Conservation (phyloP, 2,888 invertebrate species). For the Ischnus inquisitorius region DNA sequence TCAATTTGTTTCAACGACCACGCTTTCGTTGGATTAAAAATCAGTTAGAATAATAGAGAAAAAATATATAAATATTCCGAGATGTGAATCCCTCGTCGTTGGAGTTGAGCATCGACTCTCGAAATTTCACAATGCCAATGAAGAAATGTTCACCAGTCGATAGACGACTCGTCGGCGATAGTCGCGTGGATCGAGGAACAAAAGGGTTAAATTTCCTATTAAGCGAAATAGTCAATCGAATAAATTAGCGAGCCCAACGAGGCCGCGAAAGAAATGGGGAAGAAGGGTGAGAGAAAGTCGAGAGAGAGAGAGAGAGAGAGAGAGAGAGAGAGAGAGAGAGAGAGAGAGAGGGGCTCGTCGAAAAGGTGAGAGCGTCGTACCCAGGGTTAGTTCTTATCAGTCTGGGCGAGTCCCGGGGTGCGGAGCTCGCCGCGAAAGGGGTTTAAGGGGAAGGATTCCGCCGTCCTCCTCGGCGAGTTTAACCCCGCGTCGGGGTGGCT, state of each 20-base stretch:
- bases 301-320: neutral
- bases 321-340: neutral
- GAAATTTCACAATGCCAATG: neutral
- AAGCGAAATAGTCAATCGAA: neutral
- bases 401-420: slow-evolving; percentile 56
- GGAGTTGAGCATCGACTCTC: slow-evolving; percentile 1
- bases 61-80: too few species aligned
- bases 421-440: slow-evolving; percentile 20
- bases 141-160: neutral
- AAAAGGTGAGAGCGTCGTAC: slow-evolving; percentile 30
- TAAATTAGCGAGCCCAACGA: slow-evolving; percentile 1
- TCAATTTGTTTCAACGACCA: too few species aligned
- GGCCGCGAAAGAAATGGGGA: slow-evolving; percentile 9
- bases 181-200: neutral
- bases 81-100: too few species aligned
- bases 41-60: too few species aligned
- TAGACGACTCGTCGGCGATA: neutral
- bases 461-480: slow-evolving; percentile 25
- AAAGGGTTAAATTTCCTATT: slow-evolving; percentile 1
- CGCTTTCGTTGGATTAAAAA: too few species aligned
- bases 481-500: slow-evolving; percentile 31
- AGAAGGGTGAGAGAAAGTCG: neutral
- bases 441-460: slow-evolving; percentile 28
- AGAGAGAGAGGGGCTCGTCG: neutral
- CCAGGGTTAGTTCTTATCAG: slow-evolving; percentile 55